Evolutionary conservation across 2,888 invertebrate species (phyloP), one percentile per base, ranked within the genome.

Genomic region (Tiphia femorata): DNA sequence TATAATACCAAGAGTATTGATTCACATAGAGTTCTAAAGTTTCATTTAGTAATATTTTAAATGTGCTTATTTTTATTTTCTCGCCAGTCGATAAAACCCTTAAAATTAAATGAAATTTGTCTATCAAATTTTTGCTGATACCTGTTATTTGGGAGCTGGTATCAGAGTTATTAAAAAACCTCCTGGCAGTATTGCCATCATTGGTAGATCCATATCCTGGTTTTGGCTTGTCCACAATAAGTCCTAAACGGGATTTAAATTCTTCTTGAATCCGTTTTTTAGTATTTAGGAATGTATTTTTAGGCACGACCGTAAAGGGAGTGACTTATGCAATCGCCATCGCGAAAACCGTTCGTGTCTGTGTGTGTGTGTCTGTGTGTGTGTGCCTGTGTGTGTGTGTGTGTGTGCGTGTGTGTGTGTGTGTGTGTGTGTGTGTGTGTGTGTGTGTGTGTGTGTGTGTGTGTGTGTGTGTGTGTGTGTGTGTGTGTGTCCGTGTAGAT

Each of bases 151-250:
- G 12, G 4, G 47, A 12, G 2, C 14, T 20, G 12, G 12, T 35
- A 14, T 14, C 21, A n/a, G 47, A 3, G 23, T 47, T 23, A 3
- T 35, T 8, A 21, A 47, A 33, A 25, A 37, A 47, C 8, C n/a
- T 21, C 4, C 47, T 33, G 7, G 47, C 47, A 12, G 47, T 47
- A 6, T 47, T 47, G 1, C 47, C 47, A 14, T 47, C 33, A 12
- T 35, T 16, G 23, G 35, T 21, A 1, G 23, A 21, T 10, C 35
- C 33, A 14, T 4, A 21, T 35, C 14, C 35, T 21, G 6, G 6
- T 10, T 40, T n/a, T n/a, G n/a, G 21, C 20, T 40, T 17, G 20
- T 20, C 40, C 10, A 17, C 19, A 20, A 8, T n/a, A 5, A 40
- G 19, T 21, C 20, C 20, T 19, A 20, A 19, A 10, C n/a, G 10